These are phyloP conservation scores for Cyclophora punctaria DNA, from an alignment of 2,888 invertebrate genomes.

Conservation along the genomic window DNA sequence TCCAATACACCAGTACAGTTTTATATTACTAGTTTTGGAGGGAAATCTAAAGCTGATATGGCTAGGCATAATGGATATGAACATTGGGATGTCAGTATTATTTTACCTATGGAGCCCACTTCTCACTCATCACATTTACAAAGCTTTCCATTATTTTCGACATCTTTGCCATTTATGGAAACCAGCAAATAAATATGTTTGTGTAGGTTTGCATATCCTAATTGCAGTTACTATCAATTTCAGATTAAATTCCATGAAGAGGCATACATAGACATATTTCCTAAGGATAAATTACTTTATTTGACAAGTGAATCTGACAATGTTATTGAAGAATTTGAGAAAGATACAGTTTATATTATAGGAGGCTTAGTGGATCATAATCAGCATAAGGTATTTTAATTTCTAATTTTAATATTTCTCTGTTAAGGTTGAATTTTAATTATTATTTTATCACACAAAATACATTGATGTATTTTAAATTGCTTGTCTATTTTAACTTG, in stretches of 20 bases:
- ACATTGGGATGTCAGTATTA: constrained; percentile 89
- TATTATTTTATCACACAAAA: too few relatives aligned
- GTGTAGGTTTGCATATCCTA: not conserved
- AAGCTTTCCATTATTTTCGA: too few relatives aligned
- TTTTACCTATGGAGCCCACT: too few relatives aligned
- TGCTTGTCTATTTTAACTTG: too few relatives aligned
- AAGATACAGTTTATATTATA: constrained; percentile 91
- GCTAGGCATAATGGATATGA: constrained; percentile 89
- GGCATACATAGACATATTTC: constrained; percentile 81
- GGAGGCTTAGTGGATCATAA: constrained; percentile 99
- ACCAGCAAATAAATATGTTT: too few relatives aligned
- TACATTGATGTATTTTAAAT: too few relatives aligned
- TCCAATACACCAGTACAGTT: constrained; percentile 86
- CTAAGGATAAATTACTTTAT: constrained; percentile 88
- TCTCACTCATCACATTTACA: too few relatives aligned
- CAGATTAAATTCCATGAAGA: constrained; percentile 82
- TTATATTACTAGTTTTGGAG: constrained; percentile 86
- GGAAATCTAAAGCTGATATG: constrained; percentile 83
- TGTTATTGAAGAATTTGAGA: constrained; percentile 82
- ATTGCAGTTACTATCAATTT: constrained; percentile 10
- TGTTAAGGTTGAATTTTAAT: too few relatives aligned
- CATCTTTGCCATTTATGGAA: too few relatives aligned
- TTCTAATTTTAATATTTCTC: not conserved
- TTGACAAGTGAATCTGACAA: constrained; percentile 96
- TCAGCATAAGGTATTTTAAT: constrained; percentile 81